These are phyloP conservation scores for Metacarcinus magister DNA, from an alignment of 2,888 invertebrate genomes.

Conservation along the genomic window DNA sequence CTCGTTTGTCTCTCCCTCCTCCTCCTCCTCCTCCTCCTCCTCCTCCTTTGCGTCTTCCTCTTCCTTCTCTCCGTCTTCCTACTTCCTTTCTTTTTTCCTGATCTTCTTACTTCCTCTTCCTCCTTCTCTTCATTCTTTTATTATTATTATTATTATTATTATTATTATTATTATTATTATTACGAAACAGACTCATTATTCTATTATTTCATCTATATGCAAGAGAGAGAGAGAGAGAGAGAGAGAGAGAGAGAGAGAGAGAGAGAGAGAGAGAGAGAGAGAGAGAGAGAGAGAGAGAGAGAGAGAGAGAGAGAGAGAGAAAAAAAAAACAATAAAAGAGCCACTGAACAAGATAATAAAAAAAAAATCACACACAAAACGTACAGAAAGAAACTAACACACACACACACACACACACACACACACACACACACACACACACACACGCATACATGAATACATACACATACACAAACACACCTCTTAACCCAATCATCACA, in stretches of 20 bases:
- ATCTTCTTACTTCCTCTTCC: background rate
- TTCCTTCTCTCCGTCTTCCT: background rate
- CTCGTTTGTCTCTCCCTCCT: background rate
- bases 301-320: background rate
- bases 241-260: slow-evolving; percentile 2
- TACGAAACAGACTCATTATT: too few species aligned
- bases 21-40: background rate
- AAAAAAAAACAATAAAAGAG: too few species aligned
- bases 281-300: slow-evolving; percentile 26
- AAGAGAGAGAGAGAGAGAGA: background rate
- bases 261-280: slow-evolving; percentile 26
- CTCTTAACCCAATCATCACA: background rate
- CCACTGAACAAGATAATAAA: too few species aligned
- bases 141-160: too few species aligned
- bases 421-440: background rate
- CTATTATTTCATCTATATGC: too few species aligned
- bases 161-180: too few species aligned
- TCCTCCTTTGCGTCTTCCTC: background rate
- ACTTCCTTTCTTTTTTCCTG: background rate
- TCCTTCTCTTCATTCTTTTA: background rate
- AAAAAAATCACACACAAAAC: background rate
- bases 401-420: background rate
- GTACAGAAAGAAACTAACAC: background rate
- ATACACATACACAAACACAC: background rate
- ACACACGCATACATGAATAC: background rate